Evolutionary conservation across 2,888 invertebrate genomes (phyloP).

Genomic region (Acrocyrtus sp.): DNA sequence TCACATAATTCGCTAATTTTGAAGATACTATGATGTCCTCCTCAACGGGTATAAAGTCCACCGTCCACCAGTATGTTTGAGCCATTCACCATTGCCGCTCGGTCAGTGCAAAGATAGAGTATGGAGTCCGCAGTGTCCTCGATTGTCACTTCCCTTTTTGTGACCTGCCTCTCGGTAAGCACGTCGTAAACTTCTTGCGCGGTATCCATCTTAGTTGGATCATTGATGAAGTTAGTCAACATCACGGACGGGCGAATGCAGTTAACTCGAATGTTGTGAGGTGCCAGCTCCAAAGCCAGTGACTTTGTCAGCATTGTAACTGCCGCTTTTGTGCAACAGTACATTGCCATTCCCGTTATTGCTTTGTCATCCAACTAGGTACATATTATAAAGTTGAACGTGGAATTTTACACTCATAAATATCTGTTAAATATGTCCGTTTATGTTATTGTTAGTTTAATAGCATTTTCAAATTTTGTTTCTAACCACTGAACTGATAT

Average conservation of each 20-base stretch:
- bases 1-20: no score
- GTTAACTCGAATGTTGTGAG: conserved; percentile 36
- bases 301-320: conserved; percentile 35
- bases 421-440: not conserved
- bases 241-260: conserved; percentile 41
- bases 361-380: conserved; percentile 26
- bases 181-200: conserved; percentile 2
- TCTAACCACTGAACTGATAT: conserved; percentile 43
- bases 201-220: not conserved
- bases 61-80: conserved; percentile 36
- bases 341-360: conserved; percentile 16
- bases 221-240: conserved; percentile 16
- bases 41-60: conserved; percentile 27
- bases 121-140: conserved; percentile 41
- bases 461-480: not conserved
- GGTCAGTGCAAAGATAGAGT: conserved; percentile 32
- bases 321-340: conserved; percentile 41
- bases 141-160: conserved; percentile 17
- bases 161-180: conserved; percentile 11
- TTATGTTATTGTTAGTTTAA: not conserved
- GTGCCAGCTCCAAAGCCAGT: conserved; percentile 35
- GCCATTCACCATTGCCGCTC: conserved; percentile 35
- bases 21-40: no score
- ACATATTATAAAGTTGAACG: not conserved
- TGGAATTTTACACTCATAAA: not conserved